phyloP scores from a whole-genome alignment of 2,888 invertebrate genomes.

The Cataglyphis rosenhaueri region DNA sequence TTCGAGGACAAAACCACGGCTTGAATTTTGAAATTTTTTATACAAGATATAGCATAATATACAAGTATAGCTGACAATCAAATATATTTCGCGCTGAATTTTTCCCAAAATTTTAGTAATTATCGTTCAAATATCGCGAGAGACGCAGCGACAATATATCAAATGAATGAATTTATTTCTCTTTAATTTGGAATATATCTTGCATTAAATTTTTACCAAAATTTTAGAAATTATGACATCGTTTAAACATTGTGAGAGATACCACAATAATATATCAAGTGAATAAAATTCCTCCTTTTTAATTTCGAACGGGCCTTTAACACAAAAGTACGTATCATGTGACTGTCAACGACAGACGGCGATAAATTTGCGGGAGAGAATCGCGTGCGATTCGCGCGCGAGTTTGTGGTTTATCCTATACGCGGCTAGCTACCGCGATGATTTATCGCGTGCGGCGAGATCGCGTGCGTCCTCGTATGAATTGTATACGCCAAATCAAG shows the following conservation, averaged over 20 bases:
- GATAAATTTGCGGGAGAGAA: constrained; percentile 65
- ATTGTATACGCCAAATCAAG: constrained; percentile 52
- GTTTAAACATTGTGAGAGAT: not conserved
- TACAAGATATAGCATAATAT: not conserved
- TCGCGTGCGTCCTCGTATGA: constrained; percentile 63
- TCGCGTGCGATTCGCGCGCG: constrained; percentile 43
- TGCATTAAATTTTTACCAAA: not conserved
- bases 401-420: constrained; percentile 65
- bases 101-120: not conserved
- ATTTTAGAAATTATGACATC: not conserved
- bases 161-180: constrained; percentile 5
- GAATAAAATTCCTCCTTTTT: constrained; percentile 20
- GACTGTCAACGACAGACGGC: constrained; percentile 60
- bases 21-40: constrained; percentile 30
- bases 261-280: not conserved
- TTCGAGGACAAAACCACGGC: not conserved
- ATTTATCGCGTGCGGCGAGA: constrained; percentile 67
- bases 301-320: constrained; percentile 12
- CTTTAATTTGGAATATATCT: constrained; percentile 14
- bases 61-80: not conserved
- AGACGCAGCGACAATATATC: not conserved
- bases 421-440: constrained; percentile 65
- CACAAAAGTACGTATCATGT: constrained; percentile 20
- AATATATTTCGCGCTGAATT: not conserved
- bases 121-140: not conserved